phyloP scores from a whole-genome alignment of 2,888 invertebrate genomes.

The Eumacrocentrus americanus region DNA sequence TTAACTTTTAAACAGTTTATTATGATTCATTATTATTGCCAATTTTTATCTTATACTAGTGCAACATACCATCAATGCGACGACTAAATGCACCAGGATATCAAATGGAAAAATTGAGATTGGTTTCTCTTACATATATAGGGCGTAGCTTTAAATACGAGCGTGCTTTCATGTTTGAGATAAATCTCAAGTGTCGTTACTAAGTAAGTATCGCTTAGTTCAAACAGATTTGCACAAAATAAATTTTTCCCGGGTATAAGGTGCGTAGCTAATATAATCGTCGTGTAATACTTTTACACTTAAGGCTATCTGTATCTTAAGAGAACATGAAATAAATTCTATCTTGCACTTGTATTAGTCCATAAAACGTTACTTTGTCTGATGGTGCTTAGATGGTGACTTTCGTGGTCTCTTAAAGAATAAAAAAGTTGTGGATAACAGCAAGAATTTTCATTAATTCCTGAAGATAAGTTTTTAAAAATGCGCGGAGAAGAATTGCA shows the following conservation, averaged over 20 bases:
- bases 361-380: not conserved
- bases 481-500: not conserved
- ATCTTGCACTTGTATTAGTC: no score
- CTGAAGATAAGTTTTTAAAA: not conserved
- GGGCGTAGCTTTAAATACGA: conserved; percentile 21
- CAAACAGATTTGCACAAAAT: not conserved
- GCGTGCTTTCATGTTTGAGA: conserved; percentile 15
- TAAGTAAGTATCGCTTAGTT: not conserved
- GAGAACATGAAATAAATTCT: no score
- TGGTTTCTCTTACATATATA: conserved; percentile 25
- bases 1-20: conserved; percentile 7
- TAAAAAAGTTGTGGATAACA: not conserved
- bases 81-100: conserved; percentile 42
- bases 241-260: not conserved
- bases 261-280: not conserved
- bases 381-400: no score
- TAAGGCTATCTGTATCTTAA: not conserved
- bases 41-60: conserved; percentile 46
- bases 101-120: conserved; percentile 27
- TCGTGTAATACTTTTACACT: not conserved
- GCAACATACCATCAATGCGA: conserved; percentile 56
- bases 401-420: not conserved
- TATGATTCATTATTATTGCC: conserved; percentile 22
- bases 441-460: not conserved
- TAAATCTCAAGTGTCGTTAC: conserved; percentile 6